Conservation (phyloP, 2,797 vertebrate species). For the Chiloscyllium punctatum region DNA sequence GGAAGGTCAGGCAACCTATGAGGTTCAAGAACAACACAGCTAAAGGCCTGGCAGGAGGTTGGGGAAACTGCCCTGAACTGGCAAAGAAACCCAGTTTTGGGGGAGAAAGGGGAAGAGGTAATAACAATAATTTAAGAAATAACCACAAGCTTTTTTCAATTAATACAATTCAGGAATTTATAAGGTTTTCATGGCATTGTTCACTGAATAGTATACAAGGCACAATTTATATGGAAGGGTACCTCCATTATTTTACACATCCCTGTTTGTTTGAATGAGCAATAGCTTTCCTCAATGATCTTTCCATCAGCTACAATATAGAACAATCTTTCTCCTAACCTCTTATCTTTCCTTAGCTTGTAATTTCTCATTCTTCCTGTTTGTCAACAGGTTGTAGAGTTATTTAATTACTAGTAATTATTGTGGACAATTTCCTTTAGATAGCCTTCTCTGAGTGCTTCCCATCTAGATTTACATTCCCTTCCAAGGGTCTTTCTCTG, state of each 20-base stretch:
- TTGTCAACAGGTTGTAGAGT: background rate
- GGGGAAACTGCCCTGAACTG: background rate
- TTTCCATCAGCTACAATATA: background rate
- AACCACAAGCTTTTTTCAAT: background rate
- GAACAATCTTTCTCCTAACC: background rate
- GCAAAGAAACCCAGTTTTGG: background rate
- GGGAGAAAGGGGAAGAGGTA: background rate
- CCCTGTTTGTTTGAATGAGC: too few species aligned
- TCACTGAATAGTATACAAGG: background rate
- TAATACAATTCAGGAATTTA: background rate
- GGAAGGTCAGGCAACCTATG: too few species aligned
- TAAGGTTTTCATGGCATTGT: background rate
- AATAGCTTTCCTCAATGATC: background rate
- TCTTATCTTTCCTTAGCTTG: background rate
- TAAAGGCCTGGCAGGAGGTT: background rate
- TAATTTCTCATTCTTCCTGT: background rate
- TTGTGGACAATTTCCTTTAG: background rate
- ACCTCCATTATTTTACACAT: background rate
- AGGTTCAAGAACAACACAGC: too few species aligned
- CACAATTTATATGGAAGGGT: background rate
- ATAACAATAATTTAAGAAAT: background rate
- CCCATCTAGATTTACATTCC: background rate
- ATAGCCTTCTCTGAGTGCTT: background rate
- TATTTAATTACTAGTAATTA: background rate
- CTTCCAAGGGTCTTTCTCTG: background rate